Evolutionary conservation across 2,797 vertebrate genomes (phyloP).

Genomic region (Adelosebastes latens): DNA sequence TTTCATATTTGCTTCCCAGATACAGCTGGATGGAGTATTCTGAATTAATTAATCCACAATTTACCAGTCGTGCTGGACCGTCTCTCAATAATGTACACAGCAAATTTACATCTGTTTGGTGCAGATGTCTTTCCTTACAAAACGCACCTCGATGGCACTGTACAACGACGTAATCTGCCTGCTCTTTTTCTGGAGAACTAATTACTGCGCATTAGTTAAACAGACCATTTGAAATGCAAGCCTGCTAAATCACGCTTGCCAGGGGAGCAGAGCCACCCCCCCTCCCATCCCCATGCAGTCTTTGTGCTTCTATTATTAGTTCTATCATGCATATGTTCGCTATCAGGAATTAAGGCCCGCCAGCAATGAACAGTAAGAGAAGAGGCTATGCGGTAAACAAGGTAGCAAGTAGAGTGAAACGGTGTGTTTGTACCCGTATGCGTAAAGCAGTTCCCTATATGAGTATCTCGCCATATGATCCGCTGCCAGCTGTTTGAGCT

Average conservation of each 20-base stretch:
- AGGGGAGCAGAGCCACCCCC: conserved; percentile 52
- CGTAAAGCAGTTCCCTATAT: not conserved
- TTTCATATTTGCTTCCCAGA: not conserved
- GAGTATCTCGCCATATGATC: conserved; percentile 7
- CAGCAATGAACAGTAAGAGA: conserved; percentile 37
- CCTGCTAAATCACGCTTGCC: conserved; percentile 69
- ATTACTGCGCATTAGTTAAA: conserved; percentile 80
- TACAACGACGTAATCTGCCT: conserved; percentile 49
- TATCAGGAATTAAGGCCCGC: conserved; percentile 64
- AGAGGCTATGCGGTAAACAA: conserved; percentile 8
- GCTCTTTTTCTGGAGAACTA: conserved; percentile 73
- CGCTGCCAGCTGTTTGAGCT: conserved; percentile 40
- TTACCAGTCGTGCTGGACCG: conserved; percentile 11
- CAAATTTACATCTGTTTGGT: conserved; percentile 41
- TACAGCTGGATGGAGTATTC: conserved; percentile 6
- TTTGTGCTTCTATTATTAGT: conserved; percentile 76
- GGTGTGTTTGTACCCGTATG: not conserved
- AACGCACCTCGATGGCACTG: conserved; percentile 57
- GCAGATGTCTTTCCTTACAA: conserved; percentile 56
- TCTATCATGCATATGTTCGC: conserved; percentile 72
- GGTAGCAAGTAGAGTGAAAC: not conserved
- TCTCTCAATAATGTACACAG: conserved; percentile 15
- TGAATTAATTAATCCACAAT: conserved; percentile 30
- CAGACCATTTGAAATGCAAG: conserved; percentile 79
- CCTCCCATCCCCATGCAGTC: conserved; percentile 21